Conservation (phyloP, 2,113 vertebrate species). For the Macquaria ambigua region DNA sequence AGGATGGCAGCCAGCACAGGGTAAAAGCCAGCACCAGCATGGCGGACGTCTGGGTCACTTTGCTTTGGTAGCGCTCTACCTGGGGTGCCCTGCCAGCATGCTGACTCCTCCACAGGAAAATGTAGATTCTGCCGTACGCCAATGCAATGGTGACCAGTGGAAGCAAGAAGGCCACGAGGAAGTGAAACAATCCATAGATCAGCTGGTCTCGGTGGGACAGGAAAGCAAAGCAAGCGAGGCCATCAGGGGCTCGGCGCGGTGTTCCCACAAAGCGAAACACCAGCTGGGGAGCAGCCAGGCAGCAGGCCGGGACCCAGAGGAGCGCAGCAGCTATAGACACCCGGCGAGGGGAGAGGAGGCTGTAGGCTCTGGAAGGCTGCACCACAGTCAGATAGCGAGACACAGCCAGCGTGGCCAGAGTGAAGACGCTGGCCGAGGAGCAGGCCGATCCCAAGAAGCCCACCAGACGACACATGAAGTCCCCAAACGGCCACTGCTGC, state of each 20-base stretch:
- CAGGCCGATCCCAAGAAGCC: slow-evolving; percentile 82
- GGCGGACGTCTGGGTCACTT: slow-evolving; percentile 82
- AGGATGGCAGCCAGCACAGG: slow-evolving; percentile 85
- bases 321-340: slow-evolving; percentile 41
- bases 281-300: slow-evolving; percentile 80
- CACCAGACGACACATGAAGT: slow-evolving; percentile 78
- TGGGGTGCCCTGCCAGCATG: slow-evolving; percentile 54
- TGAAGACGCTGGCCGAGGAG: slow-evolving; percentile 81
- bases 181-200: slow-evolving; percentile 80
- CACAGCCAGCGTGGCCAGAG: slow-evolving; percentile 77
- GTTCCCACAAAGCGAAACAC: slow-evolving; percentile 73
- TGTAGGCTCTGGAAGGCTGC: slow-evolving; percentile 72
- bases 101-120: slow-evolving; percentile 73
- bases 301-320: slow-evolving; percentile 80
- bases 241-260: neutral
- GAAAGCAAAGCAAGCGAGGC: slow-evolving; percentile 80
- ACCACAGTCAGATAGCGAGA: slow-evolving; percentile 84
- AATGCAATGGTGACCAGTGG: slow-evolving; percentile 78
- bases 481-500: slow-evolving; percentile 81
- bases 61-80: slow-evolving; percentile 82
- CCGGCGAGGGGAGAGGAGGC: slow-evolving; percentile 61
- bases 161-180: slow-evolving; percentile 80
- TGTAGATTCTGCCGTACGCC: slow-evolving; percentile 78
- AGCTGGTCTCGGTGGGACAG: slow-evolving; percentile 71
- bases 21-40: slow-evolving; percentile 84